phyloP scores from a whole-genome alignment of 2,888 invertebrate genomes.

The Apamea epomidion region DNA sequence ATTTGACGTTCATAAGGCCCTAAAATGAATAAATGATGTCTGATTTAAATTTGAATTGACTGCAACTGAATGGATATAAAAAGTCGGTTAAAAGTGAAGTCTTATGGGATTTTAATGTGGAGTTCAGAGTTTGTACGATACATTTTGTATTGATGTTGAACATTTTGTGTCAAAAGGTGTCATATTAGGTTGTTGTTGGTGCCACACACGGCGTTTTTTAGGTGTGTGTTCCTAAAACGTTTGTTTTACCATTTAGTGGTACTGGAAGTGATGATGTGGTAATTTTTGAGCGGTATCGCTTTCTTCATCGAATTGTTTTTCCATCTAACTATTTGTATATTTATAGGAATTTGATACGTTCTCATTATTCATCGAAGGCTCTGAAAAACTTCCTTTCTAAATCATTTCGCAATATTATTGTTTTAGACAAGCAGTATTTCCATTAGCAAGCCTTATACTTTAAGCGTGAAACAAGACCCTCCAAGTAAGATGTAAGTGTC shows the following conservation, averaged over 20 bases:
- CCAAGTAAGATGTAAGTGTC: neutral
- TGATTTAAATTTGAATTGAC: conserved; percentile 68
- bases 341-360: neutral
- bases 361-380: neutral
- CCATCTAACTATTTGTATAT: neutral
- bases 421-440: neutral
- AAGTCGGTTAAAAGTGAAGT: conserved; percentile 49
- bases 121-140: conserved; percentile 58
- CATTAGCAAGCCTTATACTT: neutral
- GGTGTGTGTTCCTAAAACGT: neutral
- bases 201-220: conserved; percentile 57
- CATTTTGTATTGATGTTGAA: conserved; percentile 59
- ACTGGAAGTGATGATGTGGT: neutral
- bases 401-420: neutral
- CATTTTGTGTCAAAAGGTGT: conserved; percentile 57
- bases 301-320: neutral
- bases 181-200: conserved; percentile 48
- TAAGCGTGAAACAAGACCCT: conserved; percentile 6
- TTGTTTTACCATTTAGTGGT: conserved; percentile 5
- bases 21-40: conserved; percentile 65
- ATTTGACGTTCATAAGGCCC: conserved; percentile 65
- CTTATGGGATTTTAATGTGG: conserved; percentile 58
- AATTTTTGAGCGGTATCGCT: neutral
- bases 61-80: conserved; percentile 55
- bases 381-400: neutral